Conservation (phyloP, 2,113 vertebrate genomes). For the Anthoscopus minutus region DNA sequence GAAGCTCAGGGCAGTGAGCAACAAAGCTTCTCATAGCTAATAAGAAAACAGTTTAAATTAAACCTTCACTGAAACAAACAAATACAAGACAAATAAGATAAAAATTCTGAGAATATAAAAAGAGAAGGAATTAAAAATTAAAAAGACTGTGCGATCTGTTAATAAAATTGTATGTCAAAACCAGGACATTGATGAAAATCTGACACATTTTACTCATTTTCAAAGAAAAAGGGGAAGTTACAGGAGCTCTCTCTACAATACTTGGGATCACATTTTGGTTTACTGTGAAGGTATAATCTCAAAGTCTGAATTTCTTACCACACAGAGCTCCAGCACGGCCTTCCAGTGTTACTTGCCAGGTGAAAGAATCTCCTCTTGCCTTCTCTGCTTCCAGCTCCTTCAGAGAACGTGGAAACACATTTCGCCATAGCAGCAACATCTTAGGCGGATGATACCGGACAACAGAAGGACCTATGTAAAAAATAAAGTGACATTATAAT, state of each 20-base stretch:
- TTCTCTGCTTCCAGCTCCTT: constrained; percentile 98
- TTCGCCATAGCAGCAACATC: constrained; percentile 96
- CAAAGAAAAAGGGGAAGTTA: background rate
- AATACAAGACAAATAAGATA: background rate
- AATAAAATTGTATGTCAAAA: background rate
- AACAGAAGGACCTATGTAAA: constrained; percentile 83
- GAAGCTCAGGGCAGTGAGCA: constrained; percentile 95
- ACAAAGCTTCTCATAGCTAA: constrained; percentile 98
- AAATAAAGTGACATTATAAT: background rate
- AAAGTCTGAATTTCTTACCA: constrained; percentile 73
- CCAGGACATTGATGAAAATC: background rate
- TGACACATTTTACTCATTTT: background rate
- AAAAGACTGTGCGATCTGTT: background rate
- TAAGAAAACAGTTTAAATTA: background rate
- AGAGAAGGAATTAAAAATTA: background rate
- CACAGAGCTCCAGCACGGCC: constrained; percentile 95
- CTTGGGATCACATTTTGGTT: background rate
- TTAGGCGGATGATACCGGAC: constrained; percentile 97
- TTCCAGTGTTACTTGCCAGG: constrained; percentile 97
- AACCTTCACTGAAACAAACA: background rate
- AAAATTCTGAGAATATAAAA: background rate
- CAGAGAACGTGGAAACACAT: constrained; percentile 95
- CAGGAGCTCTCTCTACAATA: background rate
- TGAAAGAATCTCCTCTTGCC: constrained; percentile 92
- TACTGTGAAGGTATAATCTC: background rate